A percentile compares a stretch with the other conserved stretches of the same genome.
These are phyloP conservation scores for Mesorhabditis belari DNA, from an alignment of 2,888 invertebrate genomes.

Conservation along the genomic window DNA sequence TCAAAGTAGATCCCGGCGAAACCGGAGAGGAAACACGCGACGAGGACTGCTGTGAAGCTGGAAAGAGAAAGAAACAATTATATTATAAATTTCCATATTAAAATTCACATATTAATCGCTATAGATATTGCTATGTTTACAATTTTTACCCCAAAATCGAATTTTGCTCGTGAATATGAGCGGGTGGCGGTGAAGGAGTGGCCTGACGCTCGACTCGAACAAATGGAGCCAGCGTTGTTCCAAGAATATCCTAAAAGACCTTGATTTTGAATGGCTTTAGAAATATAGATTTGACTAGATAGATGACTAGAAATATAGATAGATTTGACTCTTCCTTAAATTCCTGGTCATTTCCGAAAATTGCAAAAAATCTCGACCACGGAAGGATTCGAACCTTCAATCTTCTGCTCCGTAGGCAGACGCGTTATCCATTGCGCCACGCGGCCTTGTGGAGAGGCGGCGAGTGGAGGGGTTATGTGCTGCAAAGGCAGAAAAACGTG, in stretches of 20 bases:
- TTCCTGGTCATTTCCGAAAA: background rate
- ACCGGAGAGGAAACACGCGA: slow-evolving; percentile 75
- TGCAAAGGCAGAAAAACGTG: background rate
- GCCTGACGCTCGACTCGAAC: background rate
- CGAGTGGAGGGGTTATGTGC: background rate
- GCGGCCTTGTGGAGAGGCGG: background rate
- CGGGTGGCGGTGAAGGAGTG: background rate
- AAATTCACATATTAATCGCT: too few relatives aligned
- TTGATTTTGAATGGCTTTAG: too few relatives aligned
- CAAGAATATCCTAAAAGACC: background rate
- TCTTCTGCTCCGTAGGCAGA: slow-evolving; percentile 55
- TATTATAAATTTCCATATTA: background rate
- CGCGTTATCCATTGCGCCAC: slow-evolving; percentile 45
- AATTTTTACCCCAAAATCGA: slow-evolving; percentile 8
- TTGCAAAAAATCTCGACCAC: slow-evolving; percentile 2
- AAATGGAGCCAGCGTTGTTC: background rate
- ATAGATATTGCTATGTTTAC: too few relatives aligned
- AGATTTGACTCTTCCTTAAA: background rate
- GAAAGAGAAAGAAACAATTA: slow-evolving; percentile 3
- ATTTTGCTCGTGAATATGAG: slow-evolving; percentile 5
- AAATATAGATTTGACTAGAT: too few relatives aligned
- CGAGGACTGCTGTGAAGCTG: slow-evolving; percentile 41
- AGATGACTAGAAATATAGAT: background rate
- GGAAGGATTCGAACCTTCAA: slow-evolving; percentile 54
- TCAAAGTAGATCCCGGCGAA: slow-evolving; percentile 98